phyloP scores from a whole-genome alignment of 2,797 vertebrate genomes.

The Enteromius viviparus region DNA sequence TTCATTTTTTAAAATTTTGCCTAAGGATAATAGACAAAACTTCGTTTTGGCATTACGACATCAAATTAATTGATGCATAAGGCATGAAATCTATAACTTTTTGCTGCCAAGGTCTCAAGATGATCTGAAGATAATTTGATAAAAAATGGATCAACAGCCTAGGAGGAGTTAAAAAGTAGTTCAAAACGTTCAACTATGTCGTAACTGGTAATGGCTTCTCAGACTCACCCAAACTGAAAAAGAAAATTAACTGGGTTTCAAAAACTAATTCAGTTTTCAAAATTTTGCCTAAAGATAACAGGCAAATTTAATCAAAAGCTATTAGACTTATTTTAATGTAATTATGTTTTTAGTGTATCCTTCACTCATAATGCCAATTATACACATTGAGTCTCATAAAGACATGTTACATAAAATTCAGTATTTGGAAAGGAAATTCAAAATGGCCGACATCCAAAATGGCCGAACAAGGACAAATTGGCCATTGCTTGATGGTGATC shows the following conservation, averaged over 20 bases:
- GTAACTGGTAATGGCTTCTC: not conserved
- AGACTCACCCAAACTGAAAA: not conserved
- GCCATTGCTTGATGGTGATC: not conserved
- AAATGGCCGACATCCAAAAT: constrained; percentile 8
- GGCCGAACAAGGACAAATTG: not conserved
- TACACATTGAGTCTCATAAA: not conserved
- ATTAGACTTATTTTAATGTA: not conserved
- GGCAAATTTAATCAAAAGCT: not conserved
- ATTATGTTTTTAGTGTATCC: not conserved
- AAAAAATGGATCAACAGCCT: not conserved
- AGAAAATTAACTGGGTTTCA: not conserved
- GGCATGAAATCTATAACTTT: not conserved
- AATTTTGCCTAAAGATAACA: not conserved
- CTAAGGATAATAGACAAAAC: not conserved
- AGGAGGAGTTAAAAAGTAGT: not conserved
- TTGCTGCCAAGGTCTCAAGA: not conserved
- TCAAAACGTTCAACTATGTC: not conserved
- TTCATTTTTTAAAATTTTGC: not conserved
- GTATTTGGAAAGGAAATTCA: not conserved
- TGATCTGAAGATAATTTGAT: not conserved
- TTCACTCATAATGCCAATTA: not conserved
- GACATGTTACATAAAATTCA: not conserved
- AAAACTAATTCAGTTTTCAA: not conserved
- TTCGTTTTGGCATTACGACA: not conserved
- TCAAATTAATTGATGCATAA: not conserved